Evolutionary conservation across 2,888 invertebrate species (phyloP).

Genomic region (Nephrocerus scutellatus): DNA sequence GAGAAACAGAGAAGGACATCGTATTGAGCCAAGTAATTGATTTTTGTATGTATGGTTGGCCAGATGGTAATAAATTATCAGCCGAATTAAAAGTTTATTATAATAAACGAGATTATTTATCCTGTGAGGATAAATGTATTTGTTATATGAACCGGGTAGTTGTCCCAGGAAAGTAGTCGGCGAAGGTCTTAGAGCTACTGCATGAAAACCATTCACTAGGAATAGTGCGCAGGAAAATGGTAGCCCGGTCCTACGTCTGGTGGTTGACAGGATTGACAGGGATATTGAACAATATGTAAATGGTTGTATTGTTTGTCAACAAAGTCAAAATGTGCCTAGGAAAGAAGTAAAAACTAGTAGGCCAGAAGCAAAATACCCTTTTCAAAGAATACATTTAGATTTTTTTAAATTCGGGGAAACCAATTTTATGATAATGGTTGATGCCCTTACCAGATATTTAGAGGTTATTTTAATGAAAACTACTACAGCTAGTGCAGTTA

Average conservation of each 20-base stretch:
- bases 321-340: not conserved
- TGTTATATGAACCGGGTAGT: constrained; percentile 16
- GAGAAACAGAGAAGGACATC: not conserved
- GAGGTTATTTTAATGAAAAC: constrained; percentile 29
- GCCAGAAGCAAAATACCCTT: too few relatives aligned
- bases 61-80: constrained; percentile 4
- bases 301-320: constrained; percentile 17
- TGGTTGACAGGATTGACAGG: constrained; percentile 29
- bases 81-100: constrained; percentile 2
- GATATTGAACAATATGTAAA: constrained; percentile 26
- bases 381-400: too few relatives aligned
- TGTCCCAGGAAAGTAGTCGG: constrained; percentile 13
- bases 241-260: constrained; percentile 29
- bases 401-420: too few relatives aligned
- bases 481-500: constrained; percentile 12
- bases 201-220: constrained; percentile 29
- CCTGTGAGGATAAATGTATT: constrained; percentile 7
- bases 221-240: constrained; percentile 29
- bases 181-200: constrained; percentile 17
- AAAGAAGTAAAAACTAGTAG: too few relatives aligned
- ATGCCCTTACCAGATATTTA: constrained; percentile 42
- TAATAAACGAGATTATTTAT: constrained; percentile 1
- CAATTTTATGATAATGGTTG: too few relatives aligned
- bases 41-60: too few relatives aligned
- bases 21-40: not conserved